Evolutionary conservation across 2,113 vertebrate genomes (phyloP), one percentile per base, ranked within the genome.

Genomic region (Bolborhynchus lineola): DNA sequence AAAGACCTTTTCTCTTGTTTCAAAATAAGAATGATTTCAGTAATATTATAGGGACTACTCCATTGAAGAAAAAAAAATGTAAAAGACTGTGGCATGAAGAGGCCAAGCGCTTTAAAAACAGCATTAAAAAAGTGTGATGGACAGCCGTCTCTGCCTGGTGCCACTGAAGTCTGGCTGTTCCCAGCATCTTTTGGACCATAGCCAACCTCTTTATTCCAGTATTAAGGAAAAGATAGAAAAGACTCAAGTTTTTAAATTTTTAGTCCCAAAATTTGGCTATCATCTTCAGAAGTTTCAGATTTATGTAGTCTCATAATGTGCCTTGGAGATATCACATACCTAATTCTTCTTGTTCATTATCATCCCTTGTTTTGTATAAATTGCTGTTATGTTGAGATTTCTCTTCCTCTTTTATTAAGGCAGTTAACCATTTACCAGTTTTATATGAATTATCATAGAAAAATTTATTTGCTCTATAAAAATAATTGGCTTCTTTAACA

Each of bases 381-480:
- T 95, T 97, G 95, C 96, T 96, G 88, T 94, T 95, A 97, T 82
- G 82, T 91, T 96, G 85, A 97, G 69, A 92, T 96, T 98, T 96
- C 86, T 96, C 78, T 97, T 92, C 86, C 55, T 33, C 44, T 97
- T 98, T 98, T 97, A 98, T 97, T 97, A 97, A 97, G 92, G 96
- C 82, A 96, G 86, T 98, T 98, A 97, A 96, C 97, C 94, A 94
- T 97, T 98, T 98, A 97, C 95, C 86, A 85, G 82, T 97, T 98
- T 98, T 97, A 93, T 98, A 96, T 97, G 97, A 97, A 97, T 98
- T 98, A 97, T 97, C 96, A 96, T 80, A 97, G 97, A 96, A 97
- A 98, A 98, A 98, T 92, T 97, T 98, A 98, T 98, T 98, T 97
- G 90, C 91, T 75, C 96, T 96, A 97, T 98, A 98, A 98, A 98